Evolutionary conservation across 1,140 invertebrate genomes (phyloP), one percentile per base, ranked within the genome.

Genomic region (Luehdorfia chinensis): DNA sequence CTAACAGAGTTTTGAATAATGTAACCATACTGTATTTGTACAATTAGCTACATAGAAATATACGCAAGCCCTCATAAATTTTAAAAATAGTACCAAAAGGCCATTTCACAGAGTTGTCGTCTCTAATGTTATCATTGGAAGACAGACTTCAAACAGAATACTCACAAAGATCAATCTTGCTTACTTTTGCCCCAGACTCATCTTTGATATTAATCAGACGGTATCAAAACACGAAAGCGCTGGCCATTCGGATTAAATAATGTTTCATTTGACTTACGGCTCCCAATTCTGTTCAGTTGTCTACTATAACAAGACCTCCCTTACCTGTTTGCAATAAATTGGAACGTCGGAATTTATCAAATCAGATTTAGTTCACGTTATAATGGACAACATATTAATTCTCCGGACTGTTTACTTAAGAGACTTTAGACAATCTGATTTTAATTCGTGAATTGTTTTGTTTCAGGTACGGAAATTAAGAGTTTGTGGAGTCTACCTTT

Each of bases 381-480:
- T 18, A 16, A 13, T 56, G 47, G 48, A 19, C 25, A 11, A 30
- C 18, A 25, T 33, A 23, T 18, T 32, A 21, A 43, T 50, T 28
- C 13, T 14, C 31, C 19, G 46, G 25, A 19, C 34, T 25, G 37
- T 47, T 59, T 46, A 47, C 52, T 36, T 61, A 50, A 21, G 21
- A 36, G 23, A 11, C 19, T 45, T 19, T 23, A n/a, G n/a, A 36
- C 37, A 45, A 59, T 67, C 23, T 55, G 43, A 49, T 45, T 59
- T 56, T 65, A 48, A 64, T 53, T 48, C 60, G 32, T 57, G 23
- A 54, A 57, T 69, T 67, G 55, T 66, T 55, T 67, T 67, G 67
- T 74, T 76, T 25, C 70, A 76, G 73, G 70, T 74, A 65, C 34
- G 59, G 61, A 69, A 66, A 57, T 62, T 33, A 49, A 32, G 30